phyloP scores from a whole-genome alignment of 2,113 vertebrate genomes.

The Gasterosteus nipponicus region DNA sequence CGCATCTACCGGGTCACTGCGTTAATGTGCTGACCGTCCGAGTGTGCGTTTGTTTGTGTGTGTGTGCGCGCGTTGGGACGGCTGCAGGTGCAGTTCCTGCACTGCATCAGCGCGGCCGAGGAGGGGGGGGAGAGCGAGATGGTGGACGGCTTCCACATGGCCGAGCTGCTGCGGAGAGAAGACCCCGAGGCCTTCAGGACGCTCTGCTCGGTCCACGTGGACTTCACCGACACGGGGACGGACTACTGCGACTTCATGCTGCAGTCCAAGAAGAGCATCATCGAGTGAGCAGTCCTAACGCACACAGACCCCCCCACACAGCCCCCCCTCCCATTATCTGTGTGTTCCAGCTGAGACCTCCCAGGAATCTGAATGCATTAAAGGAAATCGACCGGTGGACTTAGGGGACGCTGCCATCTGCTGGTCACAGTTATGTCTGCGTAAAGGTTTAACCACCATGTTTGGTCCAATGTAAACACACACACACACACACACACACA shows the following conservation, averaged over 20 bases:
- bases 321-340: not conserved
- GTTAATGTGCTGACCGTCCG: not conserved
- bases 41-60: conserved; percentile 12
- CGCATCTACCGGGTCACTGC: not conserved
- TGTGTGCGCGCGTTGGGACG: not conserved
- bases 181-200: conserved; percentile 87
- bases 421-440: conserved; percentile 32
- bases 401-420: conserved; percentile 70
- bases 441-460: not conserved
- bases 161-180: conserved; percentile 82
- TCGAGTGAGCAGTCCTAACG: conserved; percentile 81
- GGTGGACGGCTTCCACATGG: conserved; percentile 91
- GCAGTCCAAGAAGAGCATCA: conserved; percentile 91
- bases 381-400: too few relatives aligned
- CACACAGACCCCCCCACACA: not conserved
- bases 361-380: not conserved
- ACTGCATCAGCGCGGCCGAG: conserved; percentile 89
- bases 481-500: too few relatives aligned
- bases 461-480: not conserved
- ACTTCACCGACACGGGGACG: conserved; percentile 89
- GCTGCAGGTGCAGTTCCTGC: conserved; percentile 91
- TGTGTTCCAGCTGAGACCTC: not conserved
- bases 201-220: conserved; percentile 85
- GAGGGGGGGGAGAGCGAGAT: conserved; percentile 89
- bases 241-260: conserved; percentile 95